Percentiles rank a stretch among this genome's conserved stretches.
phyloP scores from a whole-genome alignment of 2,888 invertebrate genomes.

The Metellina segmentata region DNA sequence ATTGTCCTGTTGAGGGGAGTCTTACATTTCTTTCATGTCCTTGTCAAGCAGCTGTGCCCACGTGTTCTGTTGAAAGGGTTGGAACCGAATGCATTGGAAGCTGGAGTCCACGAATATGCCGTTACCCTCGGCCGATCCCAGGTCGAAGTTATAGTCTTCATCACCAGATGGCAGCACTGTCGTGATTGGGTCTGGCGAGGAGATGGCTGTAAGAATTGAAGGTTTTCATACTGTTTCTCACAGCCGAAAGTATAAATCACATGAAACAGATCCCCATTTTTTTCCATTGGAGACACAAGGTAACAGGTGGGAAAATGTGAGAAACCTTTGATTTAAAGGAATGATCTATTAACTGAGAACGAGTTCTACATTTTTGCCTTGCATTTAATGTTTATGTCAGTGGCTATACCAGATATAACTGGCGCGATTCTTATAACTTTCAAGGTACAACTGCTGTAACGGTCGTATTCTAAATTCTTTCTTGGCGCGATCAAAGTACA shows the following conservation, averaged over 20 bases:
- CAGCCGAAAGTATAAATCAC: background rate
- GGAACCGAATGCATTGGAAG: conserved; percentile 95
- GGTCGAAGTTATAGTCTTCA: conserved; percentile 84
- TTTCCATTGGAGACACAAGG: no score
- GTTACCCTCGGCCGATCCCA: conserved; percentile 79
- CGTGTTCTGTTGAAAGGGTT: conserved; percentile 89
- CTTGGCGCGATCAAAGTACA: no score
- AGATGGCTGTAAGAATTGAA: conserved; percentile 78
- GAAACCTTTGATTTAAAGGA: no score
- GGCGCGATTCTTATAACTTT: no score
- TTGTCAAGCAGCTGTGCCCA: conserved; percentile 94
- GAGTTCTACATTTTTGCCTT: no score
- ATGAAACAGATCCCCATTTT: background rate
- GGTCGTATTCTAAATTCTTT: no score
- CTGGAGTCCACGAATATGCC: conserved; percentile 82
- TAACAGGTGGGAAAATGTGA: no score
- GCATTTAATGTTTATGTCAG: no score
- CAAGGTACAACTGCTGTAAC: no score
- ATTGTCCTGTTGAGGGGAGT: no score
- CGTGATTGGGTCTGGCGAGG: conserved; percentile 80
- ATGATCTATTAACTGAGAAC: no score
- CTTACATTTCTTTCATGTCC: conserved; percentile 92
- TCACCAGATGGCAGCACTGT: conserved; percentile 82
- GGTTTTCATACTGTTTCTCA: background rate
- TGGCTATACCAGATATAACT: no score